Conservation (phyloP, 2,888 invertebrate genomes). For the Epirrhoe tristata region DNA sequence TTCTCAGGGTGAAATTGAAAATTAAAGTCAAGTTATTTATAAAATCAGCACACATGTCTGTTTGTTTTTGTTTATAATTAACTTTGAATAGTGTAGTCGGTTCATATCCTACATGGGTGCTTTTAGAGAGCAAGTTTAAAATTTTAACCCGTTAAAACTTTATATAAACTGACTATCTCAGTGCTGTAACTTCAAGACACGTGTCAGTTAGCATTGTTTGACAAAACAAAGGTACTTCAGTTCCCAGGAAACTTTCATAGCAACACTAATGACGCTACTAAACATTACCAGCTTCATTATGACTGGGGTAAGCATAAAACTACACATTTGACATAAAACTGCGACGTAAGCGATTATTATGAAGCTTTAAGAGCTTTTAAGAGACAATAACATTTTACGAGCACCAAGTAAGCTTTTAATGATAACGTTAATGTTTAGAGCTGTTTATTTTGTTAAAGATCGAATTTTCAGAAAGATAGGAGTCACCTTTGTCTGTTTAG, state of each 20-base stretch:
- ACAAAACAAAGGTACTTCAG: slow-evolving; percentile 26
- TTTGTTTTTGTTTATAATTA: background rate
- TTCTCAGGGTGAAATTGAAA: background rate
- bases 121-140: too few species aligned
- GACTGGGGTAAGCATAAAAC: slow-evolving; percentile 20
- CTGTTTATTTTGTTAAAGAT: slow-evolving; percentile 15
- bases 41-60: background rate
- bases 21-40: background rate
- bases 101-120: too few species aligned
- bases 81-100: slow-evolving; percentile 1
- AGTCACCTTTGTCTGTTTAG: slow-evolving; percentile 22
- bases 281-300: slow-evolving; percentile 14
- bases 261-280: slow-evolving; percentile 19
- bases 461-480: slow-evolving; percentile 11
- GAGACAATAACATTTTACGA: slow-evolving; percentile 23
- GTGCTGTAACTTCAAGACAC: slow-evolving; percentile 6
- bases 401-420: slow-evolving; percentile 5
- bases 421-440: slow-evolving; percentile 12
- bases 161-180: background rate
- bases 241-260: slow-evolving; percentile 19
- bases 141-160: too few species aligned
- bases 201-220: slow-evolving; percentile 23
- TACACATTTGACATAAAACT: slow-evolving; percentile 23
- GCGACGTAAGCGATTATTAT: slow-evolving; percentile 25
- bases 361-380: slow-evolving; percentile 22